Evolutionary conservation across 2,797 vertebrate species (phyloP), one percentile per base, ranked within the genome.

Genomic region (Pseudochirops cupreus): DNA sequence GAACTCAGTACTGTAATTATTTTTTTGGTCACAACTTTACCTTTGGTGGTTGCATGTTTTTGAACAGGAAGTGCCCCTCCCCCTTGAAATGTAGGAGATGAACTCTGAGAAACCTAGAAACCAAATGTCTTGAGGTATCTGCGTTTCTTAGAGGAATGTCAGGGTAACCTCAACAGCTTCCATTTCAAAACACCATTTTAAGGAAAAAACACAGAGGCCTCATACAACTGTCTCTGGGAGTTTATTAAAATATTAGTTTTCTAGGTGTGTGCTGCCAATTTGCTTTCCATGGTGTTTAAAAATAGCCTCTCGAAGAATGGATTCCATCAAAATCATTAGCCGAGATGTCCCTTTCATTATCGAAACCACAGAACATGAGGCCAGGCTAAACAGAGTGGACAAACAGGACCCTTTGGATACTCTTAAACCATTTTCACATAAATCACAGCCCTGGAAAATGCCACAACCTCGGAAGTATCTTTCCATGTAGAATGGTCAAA

Each of bases 301-400:
- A 98, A 98, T 97, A 98, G 96, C 91, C 91, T 57, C 62, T 13
- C 95, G 97, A 96, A 98, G 96, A 98, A 98, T 95, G 96, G 95
- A 90, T 93, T 98, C 97, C 96, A 97, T 97, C 94, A 97, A 98
- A 98, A 93, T 97, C 97, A 98, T 98, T 98, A 98, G 91, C 96
- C 94, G 91, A 57, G 94, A 96, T 7, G 0, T 97, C 98, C 95
- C 95, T 97, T 98, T 95, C 96, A 97, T 98, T 97, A 98, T 98
- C 97, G 95, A 87, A 87, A 98, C 98, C 97, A 82, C 96, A 95
- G 98, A 97, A 97, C 95, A 97, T 94, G 92, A 91, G 95, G 98
- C 98, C 98, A 98, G 97, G 98, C 98, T 97, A 98, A 98, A 98
- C 97, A 98, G 97, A 55, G 74, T 87, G 39, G 96, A 74, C 96